Conservation (phyloP, 2,888 invertebrate species). For the Neelides folsomi region DNA sequence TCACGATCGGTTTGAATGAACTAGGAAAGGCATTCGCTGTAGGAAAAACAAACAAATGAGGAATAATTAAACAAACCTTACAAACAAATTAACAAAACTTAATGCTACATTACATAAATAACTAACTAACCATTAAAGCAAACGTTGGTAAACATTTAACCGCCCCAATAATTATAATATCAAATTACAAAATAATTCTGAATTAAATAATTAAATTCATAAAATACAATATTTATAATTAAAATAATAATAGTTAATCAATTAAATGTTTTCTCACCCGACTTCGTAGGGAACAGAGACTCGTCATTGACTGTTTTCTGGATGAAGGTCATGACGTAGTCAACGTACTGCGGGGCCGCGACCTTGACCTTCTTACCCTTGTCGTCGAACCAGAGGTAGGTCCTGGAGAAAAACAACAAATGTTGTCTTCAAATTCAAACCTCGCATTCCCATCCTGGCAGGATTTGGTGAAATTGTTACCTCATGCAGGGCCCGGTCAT, state of each 20-base stretch:
- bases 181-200: conserved; percentile 1
- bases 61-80: conserved; percentile 2
- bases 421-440: too few relatives aligned
- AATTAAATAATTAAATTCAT: not conserved
- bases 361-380: conserved; percentile 96
- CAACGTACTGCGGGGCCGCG: conserved; percentile 95
- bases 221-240: conserved; percentile 1
- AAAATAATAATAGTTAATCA: conserved; percentile 2
- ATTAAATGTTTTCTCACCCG: conserved; percentile 53
- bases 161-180: not conserved
- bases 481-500: conserved; percentile 93
- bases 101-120: conserved; percentile 1
- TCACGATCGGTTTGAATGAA: conserved; percentile 84
- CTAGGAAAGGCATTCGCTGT: conserved; percentile 85
- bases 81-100: not conserved
- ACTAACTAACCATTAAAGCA: not conserved
- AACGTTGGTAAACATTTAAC: too few relatives aligned
- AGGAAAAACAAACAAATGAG: conserved; percentile 35
- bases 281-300: conserved; percentile 94
- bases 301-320: conserved; percentile 96
- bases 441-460: too few relatives aligned
- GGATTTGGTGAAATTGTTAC: conserved; percentile 40
- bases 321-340: conserved; percentile 96
- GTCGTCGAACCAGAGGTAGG: conserved; percentile 96
- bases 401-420: too few relatives aligned